phyloP scores from a whole-genome alignment of 2,888 invertebrate species.

The Herminia tarsipennalis region DNA sequence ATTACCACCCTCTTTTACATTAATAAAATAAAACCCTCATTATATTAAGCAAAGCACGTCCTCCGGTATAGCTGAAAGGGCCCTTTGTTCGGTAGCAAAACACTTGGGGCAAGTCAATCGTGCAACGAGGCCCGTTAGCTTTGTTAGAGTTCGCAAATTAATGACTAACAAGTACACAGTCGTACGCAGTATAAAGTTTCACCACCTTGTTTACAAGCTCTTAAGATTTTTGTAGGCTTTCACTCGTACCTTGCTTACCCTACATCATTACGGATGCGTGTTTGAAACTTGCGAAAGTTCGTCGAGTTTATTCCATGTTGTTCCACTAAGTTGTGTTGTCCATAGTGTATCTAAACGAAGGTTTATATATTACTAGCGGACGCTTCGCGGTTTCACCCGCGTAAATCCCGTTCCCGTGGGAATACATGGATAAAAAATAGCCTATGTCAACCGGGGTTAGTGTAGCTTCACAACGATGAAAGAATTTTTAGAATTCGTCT shows the following conservation, averaged over 20 bases:
- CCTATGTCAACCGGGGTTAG: too few relatives aligned
- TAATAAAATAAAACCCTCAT: slow-evolving; percentile 77
- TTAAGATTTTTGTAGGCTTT: slow-evolving; percentile 31
- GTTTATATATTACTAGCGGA: too few relatives aligned
- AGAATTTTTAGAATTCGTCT: too few relatives aligned
- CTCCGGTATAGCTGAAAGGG: slow-evolving; percentile 68
- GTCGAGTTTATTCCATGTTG: too few relatives aligned
- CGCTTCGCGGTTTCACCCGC: too few relatives aligned
- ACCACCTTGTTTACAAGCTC: slow-evolving; percentile 53
- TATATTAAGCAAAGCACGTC: slow-evolving; percentile 76
- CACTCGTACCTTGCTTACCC: slow-evolving; percentile 6
- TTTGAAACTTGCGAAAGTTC: too few relatives aligned
- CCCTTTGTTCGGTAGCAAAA: slow-evolving; percentile 77
- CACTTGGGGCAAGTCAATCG: slow-evolving; percentile 81
- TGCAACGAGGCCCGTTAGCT: slow-evolving; percentile 60
- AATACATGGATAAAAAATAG: too few relatives aligned
- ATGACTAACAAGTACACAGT: slow-evolving; percentile 62
- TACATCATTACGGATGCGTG: slow-evolving; percentile 18
- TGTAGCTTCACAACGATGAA: too few relatives aligned
- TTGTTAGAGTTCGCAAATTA: slow-evolving; percentile 77
- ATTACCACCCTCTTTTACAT: slow-evolving; percentile 53
- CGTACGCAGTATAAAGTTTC: slow-evolving; percentile 64
- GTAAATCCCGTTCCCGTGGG: too few relatives aligned
- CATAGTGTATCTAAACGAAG: too few relatives aligned
- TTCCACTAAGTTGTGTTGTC: too few relatives aligned